Evolutionary conservation across 2,113 vertebrate species (phyloP).

Genomic region (Choloepus hoffmanni): DNA sequence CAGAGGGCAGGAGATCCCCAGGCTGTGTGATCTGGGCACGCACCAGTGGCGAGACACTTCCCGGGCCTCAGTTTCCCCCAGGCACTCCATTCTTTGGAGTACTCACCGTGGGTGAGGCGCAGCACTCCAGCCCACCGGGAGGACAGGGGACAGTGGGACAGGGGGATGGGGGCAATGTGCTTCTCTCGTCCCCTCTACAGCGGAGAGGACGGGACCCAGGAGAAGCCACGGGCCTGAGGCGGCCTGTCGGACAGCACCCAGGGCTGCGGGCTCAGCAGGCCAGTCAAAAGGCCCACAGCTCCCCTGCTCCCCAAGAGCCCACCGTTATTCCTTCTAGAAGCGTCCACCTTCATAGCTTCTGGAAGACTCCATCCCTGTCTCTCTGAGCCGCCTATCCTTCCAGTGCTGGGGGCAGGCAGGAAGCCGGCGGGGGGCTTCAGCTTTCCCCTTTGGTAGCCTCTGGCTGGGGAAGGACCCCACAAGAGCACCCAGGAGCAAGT

Average conservation of each 20-base stretch:
- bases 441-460: background rate
- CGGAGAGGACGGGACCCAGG: background rate
- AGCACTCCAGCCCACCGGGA: background rate
- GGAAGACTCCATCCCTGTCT: background rate
- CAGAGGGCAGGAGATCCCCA: background rate
- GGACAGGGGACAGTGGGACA: background rate
- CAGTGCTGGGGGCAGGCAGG: fast-evolving
- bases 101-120: background rate
- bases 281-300: fast-evolving
- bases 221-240: no score
- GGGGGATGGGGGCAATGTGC: background rate
- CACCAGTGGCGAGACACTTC: fast-evolving
- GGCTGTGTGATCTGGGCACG: no score
- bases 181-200: fast-evolving
- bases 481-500: background rate
- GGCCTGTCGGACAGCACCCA: fast-evolving
- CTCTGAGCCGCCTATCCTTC: background rate
- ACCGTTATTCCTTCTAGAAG: background rate
- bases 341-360: background rate
- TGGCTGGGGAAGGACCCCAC: no score
- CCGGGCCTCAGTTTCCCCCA: slow-evolving; percentile 6
- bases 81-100: background rate
- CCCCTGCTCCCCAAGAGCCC: background rate
- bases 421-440: fast-evolving
- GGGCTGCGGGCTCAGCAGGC: fast-evolving